phyloP scores from a whole-genome alignment of 2,113 vertebrate species.

The Hippocampus barbouri region DNA sequence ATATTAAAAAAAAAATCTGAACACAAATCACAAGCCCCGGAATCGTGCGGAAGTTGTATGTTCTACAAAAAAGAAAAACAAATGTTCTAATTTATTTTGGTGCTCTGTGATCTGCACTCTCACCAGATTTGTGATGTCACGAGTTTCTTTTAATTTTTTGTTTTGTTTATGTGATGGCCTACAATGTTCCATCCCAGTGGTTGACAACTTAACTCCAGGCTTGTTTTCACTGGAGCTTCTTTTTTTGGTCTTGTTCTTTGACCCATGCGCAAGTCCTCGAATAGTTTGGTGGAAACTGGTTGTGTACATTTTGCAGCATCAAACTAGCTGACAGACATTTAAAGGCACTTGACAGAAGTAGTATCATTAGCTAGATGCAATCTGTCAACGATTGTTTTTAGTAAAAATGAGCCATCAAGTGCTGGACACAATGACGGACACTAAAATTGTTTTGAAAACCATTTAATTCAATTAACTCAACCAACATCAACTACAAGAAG shows the following conservation, averaged over 20 bases:
- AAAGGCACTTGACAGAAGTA: neutral
- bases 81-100: too few relatives aligned
- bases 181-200: neutral
- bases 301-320: neutral
- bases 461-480: slow-evolving; percentile 19
- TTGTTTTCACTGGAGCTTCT: neutral
- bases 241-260: neutral
- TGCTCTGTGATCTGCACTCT: too few relatives aligned
- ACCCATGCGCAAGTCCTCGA: neutral
- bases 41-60: too few relatives aligned
- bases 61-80: too few relatives aligned
- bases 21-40: too few relatives aligned
- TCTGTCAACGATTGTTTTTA: neutral
- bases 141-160: too few relatives aligned
- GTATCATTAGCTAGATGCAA: neutral
- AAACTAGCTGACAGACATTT: neutral
- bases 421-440: neutral
- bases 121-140: too few relatives aligned
- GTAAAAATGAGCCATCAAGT: neutral
- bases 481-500: slow-evolving; percentile 21
- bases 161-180: neutral
- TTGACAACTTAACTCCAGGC: neutral
- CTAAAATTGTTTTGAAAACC: neutral
- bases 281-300: neutral
- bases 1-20: too few relatives aligned